A percentile compares a stretch with the other conserved stretches of the same genome.
phyloP scores from a whole-genome alignment of 1,140 invertebrate species.

The Copidosoma floridanum region DNA sequence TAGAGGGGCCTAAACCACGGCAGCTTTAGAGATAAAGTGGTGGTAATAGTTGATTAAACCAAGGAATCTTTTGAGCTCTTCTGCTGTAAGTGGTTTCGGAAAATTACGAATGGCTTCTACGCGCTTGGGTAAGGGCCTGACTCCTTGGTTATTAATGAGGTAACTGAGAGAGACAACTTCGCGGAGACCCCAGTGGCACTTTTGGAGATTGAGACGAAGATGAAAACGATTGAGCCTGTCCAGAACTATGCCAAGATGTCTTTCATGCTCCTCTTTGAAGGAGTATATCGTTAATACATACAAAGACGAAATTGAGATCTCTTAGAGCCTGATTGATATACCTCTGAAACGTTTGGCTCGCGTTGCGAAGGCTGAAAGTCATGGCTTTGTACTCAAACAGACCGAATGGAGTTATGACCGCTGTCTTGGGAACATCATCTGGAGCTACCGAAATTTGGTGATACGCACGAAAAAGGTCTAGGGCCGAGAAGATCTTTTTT shows the following conservation, averaged over 20 bases:
- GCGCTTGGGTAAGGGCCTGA: conserved; percentile 32
- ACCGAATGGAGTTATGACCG: conserved; percentile 44
- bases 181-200: conserved; percentile 33
- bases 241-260: conserved; percentile 32
- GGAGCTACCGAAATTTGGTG: conserved; percentile 48
- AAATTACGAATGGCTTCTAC: conserved; percentile 34
- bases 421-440: conserved; percentile 44
- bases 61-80: conserved; percentile 39
- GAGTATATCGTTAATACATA: conserved; percentile 54
- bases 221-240: conserved; percentile 14
- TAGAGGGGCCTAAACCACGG: conserved; percentile 33
- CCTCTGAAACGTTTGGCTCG: conserved; percentile 43
- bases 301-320: conserved; percentile 33
- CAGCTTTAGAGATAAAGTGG: no score
- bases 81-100: conserved; percentile 29
- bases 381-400: conserved; percentile 48
- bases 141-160: conserved; percentile 29
- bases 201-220: conserved; percentile 30
- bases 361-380: conserved; percentile 47
- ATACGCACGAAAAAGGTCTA: conserved; percentile 56
- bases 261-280: conserved; percentile 35
- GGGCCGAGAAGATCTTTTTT: conserved; percentile 47
- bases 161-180: conserved; percentile 40
- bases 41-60: conserved; percentile 47
- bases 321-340: conserved; percentile 46